Percentiles rank a stretch among this genome's conserved stretches.
Conservation (phyloP, 1,140 invertebrate genomes). For the Reticulitermes speratus region DNA sequence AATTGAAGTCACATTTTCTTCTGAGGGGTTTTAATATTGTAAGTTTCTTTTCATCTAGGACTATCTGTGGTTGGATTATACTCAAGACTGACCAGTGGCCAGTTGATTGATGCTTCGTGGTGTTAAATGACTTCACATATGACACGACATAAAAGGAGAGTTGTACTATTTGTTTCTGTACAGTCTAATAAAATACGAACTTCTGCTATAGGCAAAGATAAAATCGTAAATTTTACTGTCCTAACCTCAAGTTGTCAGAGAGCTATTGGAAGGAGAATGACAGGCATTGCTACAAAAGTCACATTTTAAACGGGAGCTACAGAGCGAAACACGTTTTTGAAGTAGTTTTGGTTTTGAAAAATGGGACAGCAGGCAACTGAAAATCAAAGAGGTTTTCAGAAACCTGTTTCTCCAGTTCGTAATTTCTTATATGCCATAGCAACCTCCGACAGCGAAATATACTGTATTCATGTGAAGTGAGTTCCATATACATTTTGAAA, state of each 20-base stretch:
- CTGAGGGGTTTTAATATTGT: too few relatives aligned
- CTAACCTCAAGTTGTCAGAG: neutral
- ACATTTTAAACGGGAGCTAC: neutral
- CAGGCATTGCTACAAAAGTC: neutral
- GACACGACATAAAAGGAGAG: neutral
- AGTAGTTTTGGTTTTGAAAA: constrained; percentile 11
- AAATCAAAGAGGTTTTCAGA: constrained; percentile 19
- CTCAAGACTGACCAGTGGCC: neutral
- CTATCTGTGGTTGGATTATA: neutral
- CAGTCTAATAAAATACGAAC: neutral
- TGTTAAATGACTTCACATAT: neutral
- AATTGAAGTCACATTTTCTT: too few relatives aligned
- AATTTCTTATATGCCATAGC: neutral
- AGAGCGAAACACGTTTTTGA: neutral
- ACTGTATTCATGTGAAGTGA: neutral
- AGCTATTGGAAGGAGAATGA: neutral
- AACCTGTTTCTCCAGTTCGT: neutral
- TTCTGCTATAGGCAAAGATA: neutral
- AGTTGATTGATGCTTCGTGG: neutral
- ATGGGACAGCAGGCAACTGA: neutral
- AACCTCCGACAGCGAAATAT: neutral
- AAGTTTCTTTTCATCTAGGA: neutral
- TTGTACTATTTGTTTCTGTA: neutral
- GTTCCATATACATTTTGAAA: too few relatives aligned
- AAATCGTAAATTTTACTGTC: neutral